Conservation (phyloP, 2,888 invertebrate genomes). For the Crocallis elinguaria region DNA sequence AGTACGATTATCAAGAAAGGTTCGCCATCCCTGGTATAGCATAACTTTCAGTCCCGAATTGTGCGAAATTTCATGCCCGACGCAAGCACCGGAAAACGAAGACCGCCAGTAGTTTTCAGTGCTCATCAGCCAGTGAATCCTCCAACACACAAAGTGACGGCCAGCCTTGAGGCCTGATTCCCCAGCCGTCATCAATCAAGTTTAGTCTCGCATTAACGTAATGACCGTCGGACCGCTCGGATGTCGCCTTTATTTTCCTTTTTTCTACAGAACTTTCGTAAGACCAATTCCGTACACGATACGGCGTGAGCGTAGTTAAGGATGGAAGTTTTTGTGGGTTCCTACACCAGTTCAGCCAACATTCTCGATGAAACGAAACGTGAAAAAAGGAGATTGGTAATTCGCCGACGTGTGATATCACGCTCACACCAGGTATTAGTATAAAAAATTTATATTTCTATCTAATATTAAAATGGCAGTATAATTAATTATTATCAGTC, state of each 20-base stretch:
- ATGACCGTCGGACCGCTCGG: conserved; percentile 78
- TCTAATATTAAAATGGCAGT: too few species aligned
- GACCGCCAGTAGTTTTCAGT: background rate
- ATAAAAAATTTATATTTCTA: too few species aligned
- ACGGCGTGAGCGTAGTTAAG: conserved; percentile 13
- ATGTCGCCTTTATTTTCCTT: conserved; percentile 81
- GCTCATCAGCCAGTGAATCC: conserved; percentile 3
- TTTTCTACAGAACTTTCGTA: conserved; percentile 60
- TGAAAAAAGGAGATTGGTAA: too few species aligned
- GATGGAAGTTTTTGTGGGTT: conserved; percentile 6
- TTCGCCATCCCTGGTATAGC: too few species aligned
- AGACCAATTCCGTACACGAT: conserved; percentile 77
- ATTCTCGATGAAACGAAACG: background rate
- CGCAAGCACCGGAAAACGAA: background rate
- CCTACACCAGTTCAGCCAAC: background rate
- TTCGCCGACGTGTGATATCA: too few species aligned
- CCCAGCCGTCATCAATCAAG: conserved; percentile 76
- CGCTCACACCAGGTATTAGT: too few species aligned
- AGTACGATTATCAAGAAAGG: too few species aligned
- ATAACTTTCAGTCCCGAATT: too few species aligned
- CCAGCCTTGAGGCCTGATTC: conserved; percentile 28
- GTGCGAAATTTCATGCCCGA: background rate
- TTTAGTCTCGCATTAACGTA: conserved; percentile 84
- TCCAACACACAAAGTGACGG: conserved; percentile 19
- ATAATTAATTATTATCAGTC: too few species aligned